These are phyloP conservation scores for Trichonephila inaurata DNA, from an alignment of 1,140 invertebrate genomes.

Conservation along the genomic window DNA sequence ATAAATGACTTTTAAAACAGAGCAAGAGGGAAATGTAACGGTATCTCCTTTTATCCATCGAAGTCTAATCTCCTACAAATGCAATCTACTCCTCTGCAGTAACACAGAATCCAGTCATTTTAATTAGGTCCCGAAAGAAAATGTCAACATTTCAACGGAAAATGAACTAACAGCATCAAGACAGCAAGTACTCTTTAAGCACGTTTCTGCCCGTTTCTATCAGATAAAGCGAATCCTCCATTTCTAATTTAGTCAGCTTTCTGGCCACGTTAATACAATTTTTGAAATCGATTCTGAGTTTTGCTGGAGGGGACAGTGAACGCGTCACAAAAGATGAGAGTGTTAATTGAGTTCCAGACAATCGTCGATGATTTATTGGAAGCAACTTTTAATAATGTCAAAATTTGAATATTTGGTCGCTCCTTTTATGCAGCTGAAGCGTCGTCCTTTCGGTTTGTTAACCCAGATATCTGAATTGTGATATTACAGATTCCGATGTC, in stretches of 20 bases:
- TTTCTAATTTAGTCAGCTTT: conserved; percentile 26
- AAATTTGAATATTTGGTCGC: conserved; percentile 10
- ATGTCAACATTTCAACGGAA: conserved; percentile 15
- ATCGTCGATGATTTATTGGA: conserved; percentile 37
- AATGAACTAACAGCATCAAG: neutral
- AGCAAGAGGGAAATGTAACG: neutral
- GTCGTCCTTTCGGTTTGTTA: neutral
- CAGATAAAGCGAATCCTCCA: conserved; percentile 2
- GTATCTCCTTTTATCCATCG: neutral
- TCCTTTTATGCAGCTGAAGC: neutral
- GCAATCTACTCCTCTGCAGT: neutral
- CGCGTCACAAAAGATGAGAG: neutral
- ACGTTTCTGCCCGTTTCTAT: neutral
- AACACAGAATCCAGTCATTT: conserved; percentile 3
- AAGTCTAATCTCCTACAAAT: neutral
- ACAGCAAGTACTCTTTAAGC: neutral
- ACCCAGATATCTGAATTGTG: neutral
- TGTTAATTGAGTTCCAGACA: conserved; percentile 38
- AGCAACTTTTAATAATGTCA: conserved; percentile 48
- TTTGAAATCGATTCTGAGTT: conserved; percentile 32
- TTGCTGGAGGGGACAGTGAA: neutral
- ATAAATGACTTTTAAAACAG: neutral
- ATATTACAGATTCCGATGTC: neutral
- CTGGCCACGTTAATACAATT: conserved; percentile 34
- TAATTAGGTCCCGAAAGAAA: conserved; percentile 53